phyloP scores from a whole-genome alignment of 2,113 vertebrate species.

The Cololabis saira region DNA sequence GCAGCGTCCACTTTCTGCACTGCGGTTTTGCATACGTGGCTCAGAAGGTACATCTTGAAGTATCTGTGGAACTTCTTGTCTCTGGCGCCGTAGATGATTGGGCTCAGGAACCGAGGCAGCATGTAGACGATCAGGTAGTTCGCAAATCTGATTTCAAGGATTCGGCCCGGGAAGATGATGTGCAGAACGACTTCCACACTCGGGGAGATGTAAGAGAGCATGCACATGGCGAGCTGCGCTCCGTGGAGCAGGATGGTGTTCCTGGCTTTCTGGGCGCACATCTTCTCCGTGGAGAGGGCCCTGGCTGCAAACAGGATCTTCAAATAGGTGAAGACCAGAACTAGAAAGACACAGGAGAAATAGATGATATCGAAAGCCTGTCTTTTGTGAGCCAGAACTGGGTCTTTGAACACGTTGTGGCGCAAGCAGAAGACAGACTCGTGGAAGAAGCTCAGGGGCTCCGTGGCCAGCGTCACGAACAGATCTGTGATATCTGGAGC shows the following conservation, averaged over 20 bases:
- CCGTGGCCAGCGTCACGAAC: constrained; percentile 67
- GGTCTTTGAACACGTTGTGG: constrained; percentile 74
- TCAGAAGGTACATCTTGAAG: constrained; percentile 58
- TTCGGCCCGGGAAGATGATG: constrained; percentile 57
- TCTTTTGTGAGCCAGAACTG: constrained; percentile 52
- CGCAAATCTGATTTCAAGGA: constrained; percentile 69
- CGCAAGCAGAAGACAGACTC: constrained; percentile 73
- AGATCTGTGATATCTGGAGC: constrained; percentile 75
- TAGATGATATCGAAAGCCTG: constrained; percentile 74
- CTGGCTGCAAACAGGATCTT: constrained; percentile 67
- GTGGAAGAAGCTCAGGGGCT: constrained; percentile 76
- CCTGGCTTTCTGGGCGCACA: constrained; percentile 61
- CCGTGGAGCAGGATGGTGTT: constrained; percentile 82
- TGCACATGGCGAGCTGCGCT: constrained; percentile 78
- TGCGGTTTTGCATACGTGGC: constrained; percentile 6
- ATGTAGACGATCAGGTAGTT: constrained; percentile 79
- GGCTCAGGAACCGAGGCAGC: constrained; percentile 78
- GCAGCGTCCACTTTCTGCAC: neutral
- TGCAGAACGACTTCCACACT: constrained; percentile 66
- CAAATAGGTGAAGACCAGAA: constrained; percentile 76
- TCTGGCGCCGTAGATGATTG: constrained; percentile 75
- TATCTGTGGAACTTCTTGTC: constrained; percentile 74
- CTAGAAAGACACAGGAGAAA: constrained; percentile 77
- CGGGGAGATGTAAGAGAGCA: constrained; percentile 80
- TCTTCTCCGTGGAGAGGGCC: constrained; percentile 59